Base-by-base conservation (phyloP, 1,140 invertebrate species). In the Cherax quadricarinatus region DNA sequence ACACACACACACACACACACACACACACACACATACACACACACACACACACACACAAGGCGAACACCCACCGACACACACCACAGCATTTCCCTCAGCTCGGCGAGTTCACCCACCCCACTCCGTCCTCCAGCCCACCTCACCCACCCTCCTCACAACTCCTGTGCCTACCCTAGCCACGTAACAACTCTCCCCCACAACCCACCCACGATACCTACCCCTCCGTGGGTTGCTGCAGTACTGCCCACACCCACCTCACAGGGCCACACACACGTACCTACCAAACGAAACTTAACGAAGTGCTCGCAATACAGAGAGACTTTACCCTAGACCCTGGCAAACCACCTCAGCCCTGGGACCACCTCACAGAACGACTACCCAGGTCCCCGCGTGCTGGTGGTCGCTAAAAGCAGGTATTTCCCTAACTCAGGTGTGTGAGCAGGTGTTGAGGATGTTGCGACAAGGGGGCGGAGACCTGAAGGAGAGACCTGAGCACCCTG, bases 361-460 rank as follows among this genome's bases (percentile, higher is more conserved):
- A 66, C 62, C 62, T 12, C 62, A 66, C 21, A 66, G 14, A 66
- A 18, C 62, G 62, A 18, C 62, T 18, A 18, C 62, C 62, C 62
- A 66, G 62, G 14, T 66, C 62, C 18, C 62, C 14, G 62, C 14
- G 62, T 66, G 62, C 62, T 66, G 62, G 70, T 75, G 70, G 70
- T 21, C 70, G 70, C 70, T 75, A 6, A 21, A 75, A 75, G n/a
- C 70, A 75, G 70, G 70, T 75, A 75, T 75, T 75, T 75, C 70
- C 70, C 30, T 30, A 75, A 30, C 9, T 24, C 70, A 30, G 24
- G 70, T 9, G 70, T 30, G 70, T 30, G 21, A 75, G 70, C 21
- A 75, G 70, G 70, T 75, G 70, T 75, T n/a, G n/a, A 30, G 70
- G 70, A 75, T 75, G 70, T 75, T 30, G 62, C 62, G 70, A 30